phyloP scores from a whole-genome alignment of 1,140 invertebrate species.

The Lepidurus apus region DNA sequence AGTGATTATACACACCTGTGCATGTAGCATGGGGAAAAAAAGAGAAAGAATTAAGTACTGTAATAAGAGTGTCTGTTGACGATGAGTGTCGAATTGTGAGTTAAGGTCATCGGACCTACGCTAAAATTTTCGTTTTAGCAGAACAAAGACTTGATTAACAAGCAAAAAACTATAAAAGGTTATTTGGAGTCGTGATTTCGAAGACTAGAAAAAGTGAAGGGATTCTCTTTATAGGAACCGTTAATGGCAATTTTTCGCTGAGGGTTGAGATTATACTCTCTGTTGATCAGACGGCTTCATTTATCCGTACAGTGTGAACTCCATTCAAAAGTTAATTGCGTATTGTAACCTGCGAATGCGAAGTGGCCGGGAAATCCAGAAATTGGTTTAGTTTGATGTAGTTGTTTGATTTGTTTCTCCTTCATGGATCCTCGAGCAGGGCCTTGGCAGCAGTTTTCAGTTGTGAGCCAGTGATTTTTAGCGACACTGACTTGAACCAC shows the following conservation, averaged over 20 bases:
- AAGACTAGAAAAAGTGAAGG: too few relatives aligned
- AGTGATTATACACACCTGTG: not conserved
- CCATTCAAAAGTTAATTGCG: too few relatives aligned
- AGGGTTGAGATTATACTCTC: too few relatives aligned
- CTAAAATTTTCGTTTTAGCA: not conserved
- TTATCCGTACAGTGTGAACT: too few relatives aligned
- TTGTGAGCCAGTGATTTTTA: conserved; percentile 18
- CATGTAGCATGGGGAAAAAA: not conserved
- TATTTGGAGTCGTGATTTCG: not conserved
- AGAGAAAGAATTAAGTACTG: not conserved
- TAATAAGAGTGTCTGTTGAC: not conserved
- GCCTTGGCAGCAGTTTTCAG: not conserved
- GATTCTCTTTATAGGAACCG: too few relatives aligned
- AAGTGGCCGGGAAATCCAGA: not conserved
- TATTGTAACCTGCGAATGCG: too few relatives aligned
- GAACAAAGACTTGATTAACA: not conserved
- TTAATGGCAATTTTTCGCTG: too few relatives aligned
- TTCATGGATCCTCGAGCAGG: not conserved
- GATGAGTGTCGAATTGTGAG: not conserved
- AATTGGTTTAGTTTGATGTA: not conserved
- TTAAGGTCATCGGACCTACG: not conserved
- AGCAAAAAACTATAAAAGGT: not conserved
- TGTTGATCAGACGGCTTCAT: too few relatives aligned
- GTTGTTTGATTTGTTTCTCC: not conserved
- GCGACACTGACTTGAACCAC: not conserved